Percentiles rank a stretch among this genome's conserved stretches.
Evolutionary conservation across 2,797 vertebrate genomes (phyloP).

Genomic region (Tragelaphus oryx): DNA sequence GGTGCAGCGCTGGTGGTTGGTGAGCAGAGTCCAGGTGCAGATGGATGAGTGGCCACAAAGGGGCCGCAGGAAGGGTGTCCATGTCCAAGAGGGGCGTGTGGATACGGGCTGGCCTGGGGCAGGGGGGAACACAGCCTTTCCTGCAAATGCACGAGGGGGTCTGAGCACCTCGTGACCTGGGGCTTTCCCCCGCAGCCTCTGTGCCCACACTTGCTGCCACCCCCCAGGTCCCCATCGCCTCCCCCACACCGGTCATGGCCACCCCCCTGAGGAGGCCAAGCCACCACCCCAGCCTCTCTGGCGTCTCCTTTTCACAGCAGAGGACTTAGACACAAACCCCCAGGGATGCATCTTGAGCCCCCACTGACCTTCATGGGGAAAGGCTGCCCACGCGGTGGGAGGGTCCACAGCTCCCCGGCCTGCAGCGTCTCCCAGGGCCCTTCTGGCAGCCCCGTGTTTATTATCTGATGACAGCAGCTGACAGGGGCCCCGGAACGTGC

Average conservation of each 20-base stretch:
- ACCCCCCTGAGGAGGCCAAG: rapidly evolving
- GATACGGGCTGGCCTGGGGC: neutral
- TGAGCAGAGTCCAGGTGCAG: rapidly evolving
- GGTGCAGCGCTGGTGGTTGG: rapidly evolving
- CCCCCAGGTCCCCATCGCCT: neutral
- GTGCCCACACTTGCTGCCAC: neutral
- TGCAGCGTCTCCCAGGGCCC: slow-evolving; percentile 71
- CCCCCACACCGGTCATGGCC: neutral
- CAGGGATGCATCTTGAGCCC: slow-evolving; percentile 63
- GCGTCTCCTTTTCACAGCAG: neutral
- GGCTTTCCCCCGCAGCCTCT: neutral
- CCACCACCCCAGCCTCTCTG: rapidly evolving
- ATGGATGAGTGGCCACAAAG: rapidly evolving
- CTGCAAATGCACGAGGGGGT: rapidly evolving
- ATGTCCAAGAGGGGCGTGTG: rapidly evolving
- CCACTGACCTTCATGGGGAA: slow-evolving; percentile 72
- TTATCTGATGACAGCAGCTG: slow-evolving; percentile 85
- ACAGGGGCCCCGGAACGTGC: slow-evolving; percentile 77
- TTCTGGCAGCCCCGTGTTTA: slow-evolving; percentile 82
- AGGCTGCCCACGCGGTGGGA: slow-evolving; percentile 62
- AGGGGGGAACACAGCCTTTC: neutral
- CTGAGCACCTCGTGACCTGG: rapidly evolving
- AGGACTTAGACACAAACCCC: neutral
- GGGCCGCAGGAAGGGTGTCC: rapidly evolving
- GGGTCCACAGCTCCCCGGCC: slow-evolving; percentile 68